Evolutionary conservation across 2,797 vertebrate species (phyloP).

Genomic region (Buceros bicornis): DNA sequence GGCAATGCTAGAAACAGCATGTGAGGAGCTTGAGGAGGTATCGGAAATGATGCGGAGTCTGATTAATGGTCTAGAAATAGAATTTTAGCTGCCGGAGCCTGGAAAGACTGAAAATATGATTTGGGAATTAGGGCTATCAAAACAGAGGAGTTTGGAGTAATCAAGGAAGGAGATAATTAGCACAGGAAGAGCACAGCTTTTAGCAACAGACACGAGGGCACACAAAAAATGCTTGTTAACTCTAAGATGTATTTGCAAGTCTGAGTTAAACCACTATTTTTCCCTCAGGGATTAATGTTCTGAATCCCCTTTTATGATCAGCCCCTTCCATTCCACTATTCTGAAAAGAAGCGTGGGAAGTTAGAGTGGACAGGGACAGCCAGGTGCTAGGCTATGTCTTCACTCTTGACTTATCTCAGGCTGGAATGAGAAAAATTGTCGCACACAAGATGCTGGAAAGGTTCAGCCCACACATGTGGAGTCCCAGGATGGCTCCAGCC

Average conservation of each 20-base stretch:
- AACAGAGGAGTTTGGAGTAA: neutral
- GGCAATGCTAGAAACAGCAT: neutral
- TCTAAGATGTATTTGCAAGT: conserved; percentile 3
- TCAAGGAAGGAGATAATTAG: conserved; percentile 23
- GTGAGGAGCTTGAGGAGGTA: neutral
- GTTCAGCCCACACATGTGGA: neutral
- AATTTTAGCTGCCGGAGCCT: neutral
- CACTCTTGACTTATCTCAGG: neutral
- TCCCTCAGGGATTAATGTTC: neutral
- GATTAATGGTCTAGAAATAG: neutral
- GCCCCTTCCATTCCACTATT: neutral
- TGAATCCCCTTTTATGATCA: neutral
- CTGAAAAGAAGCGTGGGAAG: neutral
- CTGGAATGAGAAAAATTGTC: neutral
- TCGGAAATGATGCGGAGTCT: neutral
- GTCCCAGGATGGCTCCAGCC: neutral
- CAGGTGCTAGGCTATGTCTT: neutral
- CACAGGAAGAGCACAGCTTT: neutral
- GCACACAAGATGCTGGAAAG: neutral
- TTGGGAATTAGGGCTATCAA: neutral
- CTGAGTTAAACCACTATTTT: neutral
- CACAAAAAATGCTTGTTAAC: neutral
- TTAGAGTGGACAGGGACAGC: neutral
- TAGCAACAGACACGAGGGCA: neutral
- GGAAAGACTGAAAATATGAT: neutral